Conservation (phyloP, 2,888 invertebrate genomes). For the Antheraea assamensis region DNA sequence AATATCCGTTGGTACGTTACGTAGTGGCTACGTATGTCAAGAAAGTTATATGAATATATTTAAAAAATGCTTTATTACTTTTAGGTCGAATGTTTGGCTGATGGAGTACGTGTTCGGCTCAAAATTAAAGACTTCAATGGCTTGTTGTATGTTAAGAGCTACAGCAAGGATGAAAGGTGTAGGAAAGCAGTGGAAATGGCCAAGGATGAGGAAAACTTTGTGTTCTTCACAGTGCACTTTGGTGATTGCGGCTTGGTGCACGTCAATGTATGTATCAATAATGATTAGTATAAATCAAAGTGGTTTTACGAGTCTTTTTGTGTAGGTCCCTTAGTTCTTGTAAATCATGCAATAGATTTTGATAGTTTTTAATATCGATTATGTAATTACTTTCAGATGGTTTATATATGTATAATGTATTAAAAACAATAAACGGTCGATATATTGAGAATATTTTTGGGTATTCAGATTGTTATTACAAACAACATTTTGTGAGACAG, state of each 20-base stretch:
- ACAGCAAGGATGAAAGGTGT: slow-evolving; percentile 96
- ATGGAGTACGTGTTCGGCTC: slow-evolving; percentile 94
- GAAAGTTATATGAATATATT: background rate
- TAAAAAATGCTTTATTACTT: slow-evolving; percentile 22
- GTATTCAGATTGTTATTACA: too few relatives aligned
- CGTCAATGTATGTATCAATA: slow-evolving; percentile 87
- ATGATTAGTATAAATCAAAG: background rate
- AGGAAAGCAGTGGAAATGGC: slow-evolving; percentile 90
- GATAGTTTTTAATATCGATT: too few relatives aligned
- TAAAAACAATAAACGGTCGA: too few relatives aligned
- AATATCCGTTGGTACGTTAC: background rate
- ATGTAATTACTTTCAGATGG: too few relatives aligned
- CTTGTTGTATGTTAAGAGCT: slow-evolving; percentile 95
- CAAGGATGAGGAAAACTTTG: slow-evolving; percentile 85
- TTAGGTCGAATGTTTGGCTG: slow-evolving; percentile 92
- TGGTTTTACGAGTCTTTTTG: too few relatives aligned
- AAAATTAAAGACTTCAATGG: slow-evolving; percentile 93
- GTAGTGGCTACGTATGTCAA: background rate
- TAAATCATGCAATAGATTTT: too few relatives aligned
- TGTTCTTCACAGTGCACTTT: slow-evolving; percentile 94
- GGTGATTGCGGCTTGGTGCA: slow-evolving; percentile 96
- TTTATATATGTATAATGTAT: too few relatives aligned
- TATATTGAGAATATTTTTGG: too few relatives aligned
- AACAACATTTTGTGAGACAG: too few relatives aligned
- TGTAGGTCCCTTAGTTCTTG: too few relatives aligned